Evolutionary conservation across 1,140 invertebrate species (phyloP).

Genomic region (Mamestra configurata): DNA sequence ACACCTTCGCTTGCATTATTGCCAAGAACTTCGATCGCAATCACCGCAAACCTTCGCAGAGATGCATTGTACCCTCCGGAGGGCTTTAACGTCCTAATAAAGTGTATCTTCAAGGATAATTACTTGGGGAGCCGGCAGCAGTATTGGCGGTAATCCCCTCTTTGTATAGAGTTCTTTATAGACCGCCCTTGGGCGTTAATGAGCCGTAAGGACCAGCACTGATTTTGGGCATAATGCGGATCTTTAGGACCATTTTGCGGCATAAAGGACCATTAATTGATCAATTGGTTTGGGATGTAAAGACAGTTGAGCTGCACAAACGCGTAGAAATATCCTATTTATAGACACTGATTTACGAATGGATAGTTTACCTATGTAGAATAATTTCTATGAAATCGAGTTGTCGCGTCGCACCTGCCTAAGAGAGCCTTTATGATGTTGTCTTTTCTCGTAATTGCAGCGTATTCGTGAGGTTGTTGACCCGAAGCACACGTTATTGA

Average conservation of each 20-base stretch:
- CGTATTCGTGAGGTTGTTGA: constrained; percentile 2
- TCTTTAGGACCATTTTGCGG: neutral
- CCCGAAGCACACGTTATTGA: constrained; percentile 14
- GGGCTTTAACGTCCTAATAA: constrained; percentile 40
- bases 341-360: too few species aligned
- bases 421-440: neutral
- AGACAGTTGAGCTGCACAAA: too few species aligned
- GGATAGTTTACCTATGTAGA: too few species aligned
- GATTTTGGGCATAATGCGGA: constrained; percentile 12
- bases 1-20: too few species aligned
- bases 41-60: constrained; percentile 28
- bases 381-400: too few species aligned
- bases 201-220: constrained; percentile 21
- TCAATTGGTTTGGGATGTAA: too few species aligned
- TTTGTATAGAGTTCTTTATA: constrained; percentile 46
- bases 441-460: neutral
- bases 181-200: constrained; percentile 32
- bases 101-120: constrained; percentile 66
- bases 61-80: constrained; percentile 34
- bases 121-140: constrained; percentile 46
- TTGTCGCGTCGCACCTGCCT: too few species aligned
- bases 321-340: too few species aligned
- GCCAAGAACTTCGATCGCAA: constrained; percentile 25
- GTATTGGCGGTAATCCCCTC: constrained; percentile 43
- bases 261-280: neutral